Evolutionary conservation across 2,113 vertebrate species (phyloP), one percentile per base, ranked within the genome.

Genomic region (Polypterus bichir): DNA sequence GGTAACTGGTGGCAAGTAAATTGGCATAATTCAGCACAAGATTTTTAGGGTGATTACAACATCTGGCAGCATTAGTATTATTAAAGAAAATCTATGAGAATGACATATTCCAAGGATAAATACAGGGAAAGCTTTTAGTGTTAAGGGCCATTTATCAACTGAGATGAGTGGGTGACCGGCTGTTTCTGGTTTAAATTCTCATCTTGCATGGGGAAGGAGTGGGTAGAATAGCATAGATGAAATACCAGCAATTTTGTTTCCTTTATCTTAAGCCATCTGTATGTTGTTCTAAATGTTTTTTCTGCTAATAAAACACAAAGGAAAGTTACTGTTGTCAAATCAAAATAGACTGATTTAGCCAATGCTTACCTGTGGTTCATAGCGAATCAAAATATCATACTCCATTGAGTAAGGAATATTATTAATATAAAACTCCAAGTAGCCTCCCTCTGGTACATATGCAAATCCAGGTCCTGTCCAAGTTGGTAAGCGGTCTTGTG

Each of bases 321-420:
- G n/a, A 9, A 54, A 9, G 9, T 9, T 54, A 54, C 27, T 27
- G 27, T 27, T 27, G 27, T 27, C 27, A 27, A 27, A 2, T 27
- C 27, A 27, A 27, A 27, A 27, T 27, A 27, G 27, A 27, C 27
- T 1, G 27, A 54, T 54, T 9, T 54, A 9, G n/a, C n/a, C n/a
- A 46, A 46, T 45, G 51, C 65, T 75, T 70, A 98, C 96, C 93
- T 99, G 96, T 0, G 95, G 95, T 67, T 99, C 96, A 0, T 98
- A 97, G 70, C 95, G 95, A 72, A 99, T 82, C 47, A 99, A 59
- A 57, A 99, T 77, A 59, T 97, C 89, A 0, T 99, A 99, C 61
- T 98, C 95, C 93, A 97, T 98, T 61, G 94, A 94, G 73, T 88
- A 85, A 1, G 95, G 96, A 63, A 99, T 88, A 73, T 97, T 89